Evolutionary conservation across 2,113 vertebrate species (phyloP).

Genomic region (Galemys pyrenaicus): DNA sequence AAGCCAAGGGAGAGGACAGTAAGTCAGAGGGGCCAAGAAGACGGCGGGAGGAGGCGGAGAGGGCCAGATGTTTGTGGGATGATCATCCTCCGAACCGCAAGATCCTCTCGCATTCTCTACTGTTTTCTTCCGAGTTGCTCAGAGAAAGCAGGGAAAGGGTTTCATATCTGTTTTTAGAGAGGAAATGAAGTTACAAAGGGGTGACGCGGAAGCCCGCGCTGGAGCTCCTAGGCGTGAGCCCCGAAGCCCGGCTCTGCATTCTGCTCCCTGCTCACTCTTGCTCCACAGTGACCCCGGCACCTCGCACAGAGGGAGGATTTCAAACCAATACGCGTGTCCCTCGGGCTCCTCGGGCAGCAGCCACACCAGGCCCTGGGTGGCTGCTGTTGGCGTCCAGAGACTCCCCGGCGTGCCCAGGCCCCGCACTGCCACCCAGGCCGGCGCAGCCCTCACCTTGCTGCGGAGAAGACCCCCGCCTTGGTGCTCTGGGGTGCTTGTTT

Average conservation of each 20-base stretch:
- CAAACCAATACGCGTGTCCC: conserved; percentile 46
- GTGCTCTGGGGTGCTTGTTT: conserved; percentile 97
- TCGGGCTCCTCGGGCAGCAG: conserved; percentile 18
- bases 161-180: conserved; percentile 71
- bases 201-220: neutral
- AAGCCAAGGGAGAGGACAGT: conserved; percentile 60
- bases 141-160: conserved; percentile 58
- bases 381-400: conserved; percentile 40
- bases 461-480: conserved; percentile 94
- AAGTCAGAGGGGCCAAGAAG: conserved; percentile 47
- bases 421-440: rapidly evolving
- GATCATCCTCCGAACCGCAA: conserved; percentile 61
- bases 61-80: conserved; percentile 61
- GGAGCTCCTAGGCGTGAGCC: neutral
- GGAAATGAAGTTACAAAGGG: conserved; percentile 21
- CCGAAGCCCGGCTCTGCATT: neutral
- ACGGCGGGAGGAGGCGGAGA: conserved; percentile 52
- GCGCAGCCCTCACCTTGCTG: conserved; percentile 90
- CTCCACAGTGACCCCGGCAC: neutral
- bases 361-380: conserved; percentile 48
- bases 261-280: neutral
- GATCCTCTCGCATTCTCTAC: conserved; percentile 63
- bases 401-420: neutral
- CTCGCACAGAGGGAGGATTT: conserved; percentile 52
- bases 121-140: conserved; percentile 68